Base-by-base conservation (phyloP, 2,888 invertebrate species). In the Loripinus fragilis region DNA sequence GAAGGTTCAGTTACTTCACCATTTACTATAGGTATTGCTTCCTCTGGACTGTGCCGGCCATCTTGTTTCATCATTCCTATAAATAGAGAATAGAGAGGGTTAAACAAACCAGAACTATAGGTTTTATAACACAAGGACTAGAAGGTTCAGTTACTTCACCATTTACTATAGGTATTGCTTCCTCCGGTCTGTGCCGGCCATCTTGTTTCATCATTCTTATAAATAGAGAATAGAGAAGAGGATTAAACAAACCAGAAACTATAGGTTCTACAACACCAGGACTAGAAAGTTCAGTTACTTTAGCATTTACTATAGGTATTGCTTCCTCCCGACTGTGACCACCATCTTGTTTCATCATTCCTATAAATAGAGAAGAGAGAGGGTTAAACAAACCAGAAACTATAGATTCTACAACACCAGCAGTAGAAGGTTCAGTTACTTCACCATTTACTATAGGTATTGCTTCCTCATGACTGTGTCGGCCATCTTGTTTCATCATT, bases 1-100 rank as follows among this genome's bases (percentile, higher is more conserved):
- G n/a, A n/a, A 55, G 55, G 55, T 55, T 55, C 55, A 55, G 55
- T 25, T 55, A 55, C 5, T 55, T 55, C 55, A 55, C 55, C 55
- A 55, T 55, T 55, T 55, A 17, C 55, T 25, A 55, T 55, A 25
- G 55, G 17, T 7, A 42, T 28, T 12, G 30, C 28, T 38, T 55
- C 71, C 71, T 52, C n/a, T 28, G 41, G 60, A 41, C 8, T 52
- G 25, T 3, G 20, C 28, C 17, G 38, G 25, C 41, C 41, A 25
- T 23, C 38, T 55, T 7, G 38, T 23, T 25, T 15, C 60, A 55
- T 15, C 12, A 1, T n/a, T 25, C 42, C 52, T 55, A 41, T 71
- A 52, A 71, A n/a, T n/a, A 41, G 41, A 45, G 20, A 45, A 52
- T 23, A 52, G 2, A 60, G 60, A 60, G 60, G 20, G 60, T 60